phyloP scores from a whole-genome alignment of 2,888 invertebrate species.

The Leucophenga montana region DNA sequence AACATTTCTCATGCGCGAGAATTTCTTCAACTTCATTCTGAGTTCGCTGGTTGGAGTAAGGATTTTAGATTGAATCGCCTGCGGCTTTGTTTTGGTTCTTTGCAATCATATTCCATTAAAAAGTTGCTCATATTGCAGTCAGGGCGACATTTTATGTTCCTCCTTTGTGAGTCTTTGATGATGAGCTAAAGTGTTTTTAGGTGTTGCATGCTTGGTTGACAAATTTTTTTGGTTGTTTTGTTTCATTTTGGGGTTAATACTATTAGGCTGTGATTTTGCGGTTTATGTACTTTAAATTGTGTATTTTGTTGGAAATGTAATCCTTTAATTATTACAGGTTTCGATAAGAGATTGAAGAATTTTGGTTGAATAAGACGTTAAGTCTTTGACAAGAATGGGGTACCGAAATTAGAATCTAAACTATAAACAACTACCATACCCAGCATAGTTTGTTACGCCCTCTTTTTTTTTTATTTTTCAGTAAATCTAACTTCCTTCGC shows the following conservation, averaged over 20 bases:
- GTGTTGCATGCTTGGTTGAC: slow-evolving; percentile 54
- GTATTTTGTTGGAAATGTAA: no score
- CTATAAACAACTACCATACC: no score
- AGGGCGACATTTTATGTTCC: slow-evolving; percentile 6
- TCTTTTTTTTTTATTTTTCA: no score
- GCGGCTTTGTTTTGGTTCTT: slow-evolving; percentile 71
- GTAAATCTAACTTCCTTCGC: no score
- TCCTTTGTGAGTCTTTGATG: slow-evolving; percentile 9
- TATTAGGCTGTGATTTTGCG: slow-evolving; percentile 17
- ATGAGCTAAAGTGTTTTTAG: slow-evolving; percentile 39
- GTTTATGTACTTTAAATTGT: background rate
- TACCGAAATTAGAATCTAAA: no score
- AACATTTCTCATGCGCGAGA: no score
- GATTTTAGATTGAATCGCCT: slow-evolving; percentile 70
- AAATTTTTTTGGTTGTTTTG: slow-evolving; percentile 47
- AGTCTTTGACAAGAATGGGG: no score
- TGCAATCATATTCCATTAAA: slow-evolving; percentile 71
- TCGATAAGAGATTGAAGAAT: no score
- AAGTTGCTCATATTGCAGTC: slow-evolving; percentile 61
- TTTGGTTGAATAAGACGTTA: no score
- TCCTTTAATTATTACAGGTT: no score
- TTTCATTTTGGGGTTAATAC: slow-evolving; percentile 46
- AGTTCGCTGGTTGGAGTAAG: slow-evolving; percentile 33
- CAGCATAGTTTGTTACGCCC: no score
- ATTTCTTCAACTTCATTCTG: slow-evolving; percentile 45